These are phyloP conservation scores for Petrocephalus sullivani DNA, from an alignment of 2,797 vertebrate genomes.

Conservation along the genomic window DNA sequence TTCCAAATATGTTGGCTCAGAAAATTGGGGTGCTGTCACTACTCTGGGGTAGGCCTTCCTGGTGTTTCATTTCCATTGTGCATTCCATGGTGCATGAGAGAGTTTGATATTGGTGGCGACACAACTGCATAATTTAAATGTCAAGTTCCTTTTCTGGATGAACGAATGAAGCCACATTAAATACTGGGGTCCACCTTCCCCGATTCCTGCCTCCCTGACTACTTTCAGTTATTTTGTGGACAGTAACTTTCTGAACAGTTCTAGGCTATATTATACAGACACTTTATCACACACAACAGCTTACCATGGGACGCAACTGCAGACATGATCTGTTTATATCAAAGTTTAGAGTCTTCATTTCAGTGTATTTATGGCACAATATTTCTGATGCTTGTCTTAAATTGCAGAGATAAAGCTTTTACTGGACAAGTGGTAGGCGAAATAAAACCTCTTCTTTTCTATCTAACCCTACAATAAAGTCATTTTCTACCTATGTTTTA, in stretches of 20 bases:
- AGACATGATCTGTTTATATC: not conserved
- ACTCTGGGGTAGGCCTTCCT: not conserved
- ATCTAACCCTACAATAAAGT: not conserved
- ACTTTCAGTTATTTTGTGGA: not conserved
- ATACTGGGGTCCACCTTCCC: not conserved
- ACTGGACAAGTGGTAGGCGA: not conserved
- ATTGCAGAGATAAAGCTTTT: not conserved
- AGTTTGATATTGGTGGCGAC: not conserved
- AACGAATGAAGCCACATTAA: not conserved
- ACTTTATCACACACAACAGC: not conserved
- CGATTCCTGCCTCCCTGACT: not conserved
- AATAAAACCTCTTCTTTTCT: not conserved
- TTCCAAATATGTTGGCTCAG: not conserved
- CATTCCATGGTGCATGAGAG: not conserved
- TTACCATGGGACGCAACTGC: not conserved
- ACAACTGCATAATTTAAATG: not conserved
- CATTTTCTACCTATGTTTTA: not conserved
- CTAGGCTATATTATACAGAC: not conserved
- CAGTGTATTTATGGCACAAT: not conserved
- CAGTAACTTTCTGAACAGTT: not conserved
- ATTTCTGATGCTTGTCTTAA: not conserved
- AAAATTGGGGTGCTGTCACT: not conserved
- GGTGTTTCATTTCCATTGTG: not conserved
- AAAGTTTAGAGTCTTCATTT: not conserved
- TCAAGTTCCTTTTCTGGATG: not conserved